A percentile compares a stretch with the other conserved stretches of the same genome.
phyloP scores from a whole-genome alignment of 2,888 invertebrate genomes.

The Epinotia bilunana region DNA sequence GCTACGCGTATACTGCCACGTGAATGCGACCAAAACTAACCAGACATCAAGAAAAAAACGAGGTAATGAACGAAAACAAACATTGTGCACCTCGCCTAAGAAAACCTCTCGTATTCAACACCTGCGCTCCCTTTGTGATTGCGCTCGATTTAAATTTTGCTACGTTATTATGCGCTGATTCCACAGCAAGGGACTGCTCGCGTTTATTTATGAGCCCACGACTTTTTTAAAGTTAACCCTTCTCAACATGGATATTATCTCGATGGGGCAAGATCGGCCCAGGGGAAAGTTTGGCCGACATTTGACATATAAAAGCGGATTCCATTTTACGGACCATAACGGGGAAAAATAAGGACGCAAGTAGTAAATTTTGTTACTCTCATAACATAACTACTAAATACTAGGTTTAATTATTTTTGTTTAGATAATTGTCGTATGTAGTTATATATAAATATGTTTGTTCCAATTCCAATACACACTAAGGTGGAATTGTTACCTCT shows the following conservation, averaged over 20 bases:
- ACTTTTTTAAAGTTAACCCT: constrained; percentile 31
- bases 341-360: too few species aligned
- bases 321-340: too few species aligned
- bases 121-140: constrained; percentile 61
- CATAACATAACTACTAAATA: too few species aligned
- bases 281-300: constrained; percentile 6
- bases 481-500: too few species aligned
- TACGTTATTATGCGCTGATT: constrained; percentile 53
- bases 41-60: neutral
- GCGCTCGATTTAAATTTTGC: constrained; percentile 61
- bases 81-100: constrained; percentile 52
- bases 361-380: too few species aligned
- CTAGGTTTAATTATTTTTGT: too few species aligned
- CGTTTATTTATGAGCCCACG: constrained; percentile 30
- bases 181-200: constrained; percentile 46
- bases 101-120: constrained; percentile 60
- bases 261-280: constrained; percentile 7
- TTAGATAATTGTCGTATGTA: too few species aligned
- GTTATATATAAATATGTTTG: too few species aligned
- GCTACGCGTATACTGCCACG: too few species aligned
- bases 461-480: too few species aligned
- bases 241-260: constrained; percentile 23
- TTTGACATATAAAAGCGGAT: neutral
- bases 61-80: neutral
- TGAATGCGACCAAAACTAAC: neutral